Evolutionary conservation across 2,113 vertebrate species (phyloP).

Genomic region (Deroptyus accipitrinus): DNA sequence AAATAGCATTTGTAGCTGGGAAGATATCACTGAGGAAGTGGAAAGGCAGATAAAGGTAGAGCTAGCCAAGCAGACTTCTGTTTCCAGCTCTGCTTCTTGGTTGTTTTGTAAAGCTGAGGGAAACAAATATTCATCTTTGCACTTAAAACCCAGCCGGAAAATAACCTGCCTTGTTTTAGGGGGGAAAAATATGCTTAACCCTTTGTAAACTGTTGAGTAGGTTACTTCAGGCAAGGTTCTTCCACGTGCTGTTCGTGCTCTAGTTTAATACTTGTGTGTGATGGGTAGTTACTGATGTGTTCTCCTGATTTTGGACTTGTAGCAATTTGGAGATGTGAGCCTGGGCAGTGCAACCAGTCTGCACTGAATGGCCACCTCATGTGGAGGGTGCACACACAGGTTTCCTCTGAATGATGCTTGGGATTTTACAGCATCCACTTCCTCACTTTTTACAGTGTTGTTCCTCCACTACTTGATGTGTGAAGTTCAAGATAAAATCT

Average conservation of each 20-base stretch:
- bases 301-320: not conserved
- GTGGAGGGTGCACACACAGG: not conserved
- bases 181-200: rapidly evolving
- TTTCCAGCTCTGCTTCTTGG: not conserved
- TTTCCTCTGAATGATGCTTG: not conserved
- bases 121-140: not conserved
- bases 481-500: not conserved
- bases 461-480: not conserved
- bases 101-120: not conserved
- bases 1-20: not conserved
- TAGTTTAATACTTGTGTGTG: not conserved
- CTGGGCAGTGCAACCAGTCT: not conserved
- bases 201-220: not conserved
- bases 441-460: not conserved
- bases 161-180: not conserved
- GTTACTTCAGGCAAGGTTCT: rapidly evolving
- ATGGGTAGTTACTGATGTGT: not conserved
- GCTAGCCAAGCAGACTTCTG: not conserved
- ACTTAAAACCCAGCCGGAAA: not conserved
- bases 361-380: not conserved
- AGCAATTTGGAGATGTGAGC: not conserved
- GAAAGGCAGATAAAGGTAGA: not conserved
- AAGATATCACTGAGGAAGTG: not conserved
- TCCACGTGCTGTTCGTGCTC: rapidly evolving
- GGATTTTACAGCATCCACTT: not conserved